Evolutionary conservation across 2,113 vertebrate genomes (phyloP), one percentile per base, ranked within the genome.

Genomic region (Psephotus haematonotus): DNA sequence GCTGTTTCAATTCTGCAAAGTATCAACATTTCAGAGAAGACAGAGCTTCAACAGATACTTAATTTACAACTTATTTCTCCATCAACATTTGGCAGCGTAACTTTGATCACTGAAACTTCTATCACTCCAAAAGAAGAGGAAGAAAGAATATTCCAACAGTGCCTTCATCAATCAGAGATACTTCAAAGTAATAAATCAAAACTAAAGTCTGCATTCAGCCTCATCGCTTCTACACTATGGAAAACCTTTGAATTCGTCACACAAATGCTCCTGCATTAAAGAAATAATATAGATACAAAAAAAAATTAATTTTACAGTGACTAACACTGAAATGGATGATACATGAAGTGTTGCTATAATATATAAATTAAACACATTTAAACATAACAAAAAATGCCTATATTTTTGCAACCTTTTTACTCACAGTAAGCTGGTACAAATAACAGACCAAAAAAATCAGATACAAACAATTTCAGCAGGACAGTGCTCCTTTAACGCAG

Each of bases 61-160:
- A 95, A 96, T 96, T 96, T 96, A 92, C 88, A 93, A 92, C 92
- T 93, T 60, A 76, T 12, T 95, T 84, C 88, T 94, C 69, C 92
- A 63, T 84, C 46, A 10, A 72, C 88, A 94, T 92, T 94, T 96
- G 93, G 92, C 93, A 96, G 88, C 18, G 1, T 20, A 94, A 92
- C 95, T 96, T 96, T 95, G 95, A 96, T 92, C 93, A 47, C 67
- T 72, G 27, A 14, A 94, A 87, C 92, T 96, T 93, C 91, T 92
- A 76, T 92, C 81, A 50, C 53, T 84, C 90, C 69, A 90, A 76
- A 79, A 94, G 86, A 18, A 72, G 74, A 92, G 37, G 93, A 93
- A 93, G 86, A 92, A 93, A 90, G 84, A 88, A 49, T 91, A 94
- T 86, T 84, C 93, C 78, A 93, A 67, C 16, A 1, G 41, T 59